phyloP scores from a whole-genome alignment of 1,140 invertebrate species.

The Telenomus remus region DNA sequence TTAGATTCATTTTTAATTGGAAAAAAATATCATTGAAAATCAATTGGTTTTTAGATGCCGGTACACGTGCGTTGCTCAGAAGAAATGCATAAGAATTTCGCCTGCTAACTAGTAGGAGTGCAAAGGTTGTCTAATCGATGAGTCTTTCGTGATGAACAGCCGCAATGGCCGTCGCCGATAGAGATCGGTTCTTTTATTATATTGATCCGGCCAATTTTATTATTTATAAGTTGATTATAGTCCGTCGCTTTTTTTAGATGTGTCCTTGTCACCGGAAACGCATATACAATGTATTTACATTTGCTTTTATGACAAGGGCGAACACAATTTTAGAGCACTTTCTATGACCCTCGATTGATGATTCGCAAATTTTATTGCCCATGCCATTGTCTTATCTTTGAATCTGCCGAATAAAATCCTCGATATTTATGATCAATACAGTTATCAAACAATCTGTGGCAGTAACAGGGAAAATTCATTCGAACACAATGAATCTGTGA shows the following conservation, averaged over 20 bases:
- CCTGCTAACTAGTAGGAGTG: constrained; percentile 15
- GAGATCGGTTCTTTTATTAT: constrained; percentile 52
- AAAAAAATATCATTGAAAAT: too few relatives aligned
- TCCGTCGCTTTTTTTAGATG: constrained; percentile 46
- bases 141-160: constrained; percentile 49
- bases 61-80: constrained; percentile 7
- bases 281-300: constrained; percentile 40
- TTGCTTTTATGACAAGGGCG: constrained; percentile 35
- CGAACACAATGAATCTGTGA: too few relatives aligned
- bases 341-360: constrained; percentile 19
- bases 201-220: constrained; percentile 53
- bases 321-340: constrained; percentile 37
- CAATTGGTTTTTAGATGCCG: not conserved
- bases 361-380: constrained; percentile 24
- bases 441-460: too few relatives aligned
- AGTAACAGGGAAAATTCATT: too few relatives aligned
- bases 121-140: constrained; percentile 52
- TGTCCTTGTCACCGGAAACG: constrained; percentile 52
- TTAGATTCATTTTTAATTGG: too few relatives aligned
- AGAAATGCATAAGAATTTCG: constrained; percentile 22
- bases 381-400: constrained; percentile 19
- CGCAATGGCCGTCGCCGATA: constrained; percentile 44
- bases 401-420: not conserved
- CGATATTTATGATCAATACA: not conserved
- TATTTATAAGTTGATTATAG: constrained; percentile 57